Base-by-base conservation (phyloP, 2,113 vertebrate species). In the Lipotes vexillifer region DNA sequence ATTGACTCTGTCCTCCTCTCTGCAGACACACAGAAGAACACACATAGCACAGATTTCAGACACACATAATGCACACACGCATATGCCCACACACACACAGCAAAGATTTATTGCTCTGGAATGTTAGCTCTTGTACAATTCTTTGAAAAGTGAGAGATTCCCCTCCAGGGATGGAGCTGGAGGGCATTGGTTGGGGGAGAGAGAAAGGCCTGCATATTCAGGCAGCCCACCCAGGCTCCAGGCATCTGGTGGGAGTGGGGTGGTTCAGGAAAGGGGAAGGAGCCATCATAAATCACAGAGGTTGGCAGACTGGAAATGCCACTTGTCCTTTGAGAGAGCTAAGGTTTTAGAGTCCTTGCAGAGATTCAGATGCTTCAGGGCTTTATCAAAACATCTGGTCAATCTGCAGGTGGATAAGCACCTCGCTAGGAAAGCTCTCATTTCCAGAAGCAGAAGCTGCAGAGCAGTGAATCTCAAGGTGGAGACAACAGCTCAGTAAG, bases 141-240 rank as follows among this genome's bases (percentile, higher is more conserved):
- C 90, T 92, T 88, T 75, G 96, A 85, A 93, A 88, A 80, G 4
- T 65, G 55, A 90, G 77, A 88, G 66, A 59, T 38, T 89, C 65
- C 57, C 61, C 71, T 91, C 80, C 72, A 86, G 78, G 68, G 75
- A 90, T 65, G 59, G 68, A 61, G 11, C 90, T 78, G n/a, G 66
- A 92, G 6, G 27, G 20, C 5, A 5, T 6, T 41, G 5, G 41
- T 23, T 25, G 4, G 3, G 21, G 8, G 18, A 15, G 18, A 68
- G 12, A 90, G 27, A 46, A 46, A 88, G 29, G 18, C 25, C 68
- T 61, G 44, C 2, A 2, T 46, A 14, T 63, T 69, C 18, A 11
- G 27, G 17, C 80, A 88, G 83, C 69, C 94, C 90, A 84, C 81
- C 57, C 78, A 96, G 61, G 71, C 36, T 85, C 69, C 23, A 90